A percentile compares a stretch with the other conserved stretches of the same genome.
Evolutionary conservation across 2,797 vertebrate genomes (phyloP).

Genomic region (Danio tinwini): DNA sequence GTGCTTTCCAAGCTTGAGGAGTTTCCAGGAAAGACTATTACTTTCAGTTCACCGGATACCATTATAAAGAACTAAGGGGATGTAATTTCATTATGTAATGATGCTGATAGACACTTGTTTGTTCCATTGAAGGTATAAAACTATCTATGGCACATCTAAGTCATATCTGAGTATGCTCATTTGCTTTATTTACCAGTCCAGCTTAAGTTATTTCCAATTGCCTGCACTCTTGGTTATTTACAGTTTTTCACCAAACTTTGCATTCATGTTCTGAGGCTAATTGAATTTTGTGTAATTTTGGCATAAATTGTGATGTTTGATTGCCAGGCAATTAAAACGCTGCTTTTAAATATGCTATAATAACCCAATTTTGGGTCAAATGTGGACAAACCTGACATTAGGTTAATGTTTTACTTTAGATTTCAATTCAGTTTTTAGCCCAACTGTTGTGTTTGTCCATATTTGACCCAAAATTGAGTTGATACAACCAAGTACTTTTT

Average conservation of each 20-base stretch:
- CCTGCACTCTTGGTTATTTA: neutral
- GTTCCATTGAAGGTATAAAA: neutral
- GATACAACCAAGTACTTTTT: too few species aligned
- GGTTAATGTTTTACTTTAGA: too few species aligned
- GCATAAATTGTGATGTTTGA: neutral
- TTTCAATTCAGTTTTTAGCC: too few species aligned
- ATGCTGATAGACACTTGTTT: neutral
- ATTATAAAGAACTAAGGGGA: neutral
- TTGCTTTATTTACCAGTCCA: neutral
- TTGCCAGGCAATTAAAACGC: neutral
- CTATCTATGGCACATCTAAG: neutral
- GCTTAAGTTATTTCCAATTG: neutral
- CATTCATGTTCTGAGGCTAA: neutral
- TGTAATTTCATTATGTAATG: constrained; percentile 1
- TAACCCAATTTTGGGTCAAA: too few species aligned
- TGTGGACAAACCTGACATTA: too few species aligned
- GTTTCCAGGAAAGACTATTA: neutral
- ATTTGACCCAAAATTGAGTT: too few species aligned
- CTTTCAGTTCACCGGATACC: constrained; percentile 7
- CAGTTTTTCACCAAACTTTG: neutral
- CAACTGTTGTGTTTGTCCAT: too few species aligned
- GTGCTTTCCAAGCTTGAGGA: constrained; percentile 11
- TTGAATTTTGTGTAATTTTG: neutral
- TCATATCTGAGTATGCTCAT: neutral
- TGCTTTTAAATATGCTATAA: neutral